These are phyloP conservation scores for Telenomus remus DNA, from an alignment of 1,140 invertebrate genomes.

Conservation along the genomic window DNA sequence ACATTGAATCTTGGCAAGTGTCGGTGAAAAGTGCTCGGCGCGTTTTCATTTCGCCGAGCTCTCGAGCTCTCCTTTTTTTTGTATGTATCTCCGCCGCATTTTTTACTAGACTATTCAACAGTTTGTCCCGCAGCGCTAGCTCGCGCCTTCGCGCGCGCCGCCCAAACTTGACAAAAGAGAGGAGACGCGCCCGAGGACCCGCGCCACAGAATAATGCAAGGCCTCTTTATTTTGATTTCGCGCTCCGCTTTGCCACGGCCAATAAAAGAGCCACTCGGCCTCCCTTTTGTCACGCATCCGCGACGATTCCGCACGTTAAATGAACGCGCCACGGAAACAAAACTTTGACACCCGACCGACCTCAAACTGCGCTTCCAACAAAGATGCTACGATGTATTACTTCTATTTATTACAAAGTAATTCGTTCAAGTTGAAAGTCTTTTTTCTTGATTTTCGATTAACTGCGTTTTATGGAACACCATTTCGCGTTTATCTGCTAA, in stretches of 20 bases:
- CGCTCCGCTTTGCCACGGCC: slow-evolving; percentile 50
- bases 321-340: slow-evolving; percentile 42
- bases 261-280: slow-evolving; percentile 59
- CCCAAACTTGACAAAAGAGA: slow-evolving; percentile 27
- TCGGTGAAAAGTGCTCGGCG: slow-evolving; percentile 1
- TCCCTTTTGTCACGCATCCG: slow-evolving; percentile 43
- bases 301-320: slow-evolving; percentile 22
- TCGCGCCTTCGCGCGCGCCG: slow-evolving; percentile 12
- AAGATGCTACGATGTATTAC: slow-evolving; percentile 7
- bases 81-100: slow-evolving; percentile 8
- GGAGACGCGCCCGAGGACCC: slow-evolving; percentile 47
- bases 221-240: slow-evolving; percentile 61
- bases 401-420: too few species aligned
- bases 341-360: slow-evolving; percentile 46
- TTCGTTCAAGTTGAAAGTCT: too few species aligned
- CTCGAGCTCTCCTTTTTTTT: slow-evolving; percentile 28
- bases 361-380: slow-evolving; percentile 11
- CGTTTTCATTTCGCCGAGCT: slow-evolving; percentile 10
- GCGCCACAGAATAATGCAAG: slow-evolving; percentile 50
- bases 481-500: too few species aligned
- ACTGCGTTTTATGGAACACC: too few species aligned
- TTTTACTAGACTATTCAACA: slow-evolving; percentile 50
- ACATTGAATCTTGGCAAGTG: slow-evolving; percentile 1
- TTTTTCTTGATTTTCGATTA: too few species aligned
- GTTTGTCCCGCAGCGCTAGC: slow-evolving; percentile 24